These are phyloP conservation scores for Coregonus sp. DNA, from an alignment of 2,797 vertebrate genomes.

Conservation along the genomic window DNA sequence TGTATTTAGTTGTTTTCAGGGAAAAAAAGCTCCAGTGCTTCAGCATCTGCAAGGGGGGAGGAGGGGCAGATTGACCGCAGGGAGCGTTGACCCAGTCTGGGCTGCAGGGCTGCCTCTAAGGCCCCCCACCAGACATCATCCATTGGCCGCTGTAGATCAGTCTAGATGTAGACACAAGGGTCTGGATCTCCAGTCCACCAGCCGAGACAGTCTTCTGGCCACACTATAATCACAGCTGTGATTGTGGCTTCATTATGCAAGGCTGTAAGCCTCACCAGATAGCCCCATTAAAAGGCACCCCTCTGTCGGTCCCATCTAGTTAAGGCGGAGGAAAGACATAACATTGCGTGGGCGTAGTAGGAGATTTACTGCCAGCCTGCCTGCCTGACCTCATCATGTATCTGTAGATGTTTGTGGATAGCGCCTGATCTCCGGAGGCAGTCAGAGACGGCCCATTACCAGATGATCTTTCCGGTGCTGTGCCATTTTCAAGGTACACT, in stretches of 20 bases:
- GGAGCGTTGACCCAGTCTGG: constrained; percentile 35
- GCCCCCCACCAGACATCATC: constrained; percentile 51
- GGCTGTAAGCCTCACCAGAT: neutral
- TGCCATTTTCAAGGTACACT: neutral
- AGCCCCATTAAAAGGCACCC: neutral
- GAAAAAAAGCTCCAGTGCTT: constrained; percentile 25
- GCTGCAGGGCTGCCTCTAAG: constrained; percentile 52
- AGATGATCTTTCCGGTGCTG: neutral
- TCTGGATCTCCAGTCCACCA: neutral
- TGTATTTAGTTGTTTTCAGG: constrained; percentile 44
- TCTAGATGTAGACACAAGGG: neutral
- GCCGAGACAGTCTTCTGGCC: neutral
- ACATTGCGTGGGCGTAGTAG: neutral
- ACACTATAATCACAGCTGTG: neutral
- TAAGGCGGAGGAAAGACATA: neutral
- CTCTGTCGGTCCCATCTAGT: neutral
- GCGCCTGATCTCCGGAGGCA: neutral
- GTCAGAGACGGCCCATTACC: neutral
- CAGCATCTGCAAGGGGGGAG: constrained; percentile 54
- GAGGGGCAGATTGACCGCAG: constrained; percentile 39
- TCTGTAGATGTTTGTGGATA: neutral
- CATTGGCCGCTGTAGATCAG: constrained; percentile 36
- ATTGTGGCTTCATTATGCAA: constrained; percentile 1
- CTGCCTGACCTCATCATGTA: too few relatives aligned
- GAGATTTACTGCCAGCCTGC: too few relatives aligned